These are phyloP conservation scores for Agapetus fuscipes DNA, from an alignment of 2,888 invertebrate genomes.

Conservation along the genomic window DNA sequence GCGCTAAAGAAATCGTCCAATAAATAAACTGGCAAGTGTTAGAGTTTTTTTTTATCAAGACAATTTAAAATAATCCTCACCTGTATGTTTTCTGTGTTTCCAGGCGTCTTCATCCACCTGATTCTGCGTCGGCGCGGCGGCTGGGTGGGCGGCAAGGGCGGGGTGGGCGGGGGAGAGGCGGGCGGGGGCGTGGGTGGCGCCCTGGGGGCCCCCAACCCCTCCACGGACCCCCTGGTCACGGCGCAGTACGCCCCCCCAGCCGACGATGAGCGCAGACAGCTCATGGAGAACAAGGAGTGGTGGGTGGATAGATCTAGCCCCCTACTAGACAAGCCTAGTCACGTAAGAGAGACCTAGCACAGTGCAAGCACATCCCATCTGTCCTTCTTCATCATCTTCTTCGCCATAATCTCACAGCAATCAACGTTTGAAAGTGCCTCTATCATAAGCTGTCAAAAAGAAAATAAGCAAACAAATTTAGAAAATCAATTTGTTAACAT, in stretches of 20 bases:
- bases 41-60: background rate
- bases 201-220: slow-evolving; percentile 60
- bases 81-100: background rate
- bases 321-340: too few species aligned
- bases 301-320: too few species aligned
- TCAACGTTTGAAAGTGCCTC: too few species aligned
- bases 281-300: slow-evolving; percentile 72
- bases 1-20: too few species aligned
- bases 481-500: too few species aligned
- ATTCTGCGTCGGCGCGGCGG: slow-evolving; percentile 22
- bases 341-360: too few species aligned
- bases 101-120: slow-evolving; percentile 14
- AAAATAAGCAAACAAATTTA: too few species aligned
- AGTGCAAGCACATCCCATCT: background rate
- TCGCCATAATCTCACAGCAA: too few species aligned
- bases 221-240: slow-evolving; percentile 64
- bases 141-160: slow-evolving; percentile 26
- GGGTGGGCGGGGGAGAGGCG: slow-evolving; percentile 38
- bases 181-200: slow-evolving; percentile 40
- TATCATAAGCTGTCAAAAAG: too few species aligned
- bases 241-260: slow-evolving; percentile 66
- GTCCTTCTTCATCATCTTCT: too few species aligned
- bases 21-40: too few species aligned
- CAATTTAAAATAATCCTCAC: background rate
- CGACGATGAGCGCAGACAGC: slow-evolving; percentile 60